Evolutionary conservation across 2,888 invertebrate genomes (phyloP).

Genomic region (Drosophila tripunctata): DNA sequence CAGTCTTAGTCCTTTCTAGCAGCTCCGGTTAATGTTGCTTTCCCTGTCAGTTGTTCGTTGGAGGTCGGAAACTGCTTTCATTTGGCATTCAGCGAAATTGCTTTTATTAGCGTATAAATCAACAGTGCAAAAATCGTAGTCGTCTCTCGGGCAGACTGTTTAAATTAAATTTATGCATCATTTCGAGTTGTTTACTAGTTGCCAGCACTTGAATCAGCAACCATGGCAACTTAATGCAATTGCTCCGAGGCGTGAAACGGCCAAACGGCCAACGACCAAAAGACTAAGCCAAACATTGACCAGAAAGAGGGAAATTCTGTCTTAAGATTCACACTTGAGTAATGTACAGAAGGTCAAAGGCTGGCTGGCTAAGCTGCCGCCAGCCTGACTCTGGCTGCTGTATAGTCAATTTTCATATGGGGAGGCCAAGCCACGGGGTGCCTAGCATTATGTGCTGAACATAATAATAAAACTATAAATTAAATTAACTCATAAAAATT

Average conservation of each 20-base stretch:
- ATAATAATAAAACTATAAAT: constrained; percentile 84
- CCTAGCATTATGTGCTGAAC: constrained; percentile 71
- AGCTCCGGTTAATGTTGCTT: not conserved
- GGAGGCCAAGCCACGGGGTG: constrained; percentile 30
- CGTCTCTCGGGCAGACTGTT: constrained; percentile 41
- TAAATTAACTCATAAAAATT: constrained; percentile 84
- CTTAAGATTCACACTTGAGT: constrained; percentile 46
- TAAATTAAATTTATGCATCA: constrained; percentile 79
- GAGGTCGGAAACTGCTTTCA: constrained; percentile 50
- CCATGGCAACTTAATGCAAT: constrained; percentile 46
- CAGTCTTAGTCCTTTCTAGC: not conserved
- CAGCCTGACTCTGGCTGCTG: not conserved
- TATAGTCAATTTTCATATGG: constrained; percentile 39
- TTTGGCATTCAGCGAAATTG: constrained; percentile 75
- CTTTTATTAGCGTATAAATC: constrained; percentile 78
- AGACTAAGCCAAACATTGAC: not conserved
- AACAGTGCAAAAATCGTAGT: constrained; percentile 77
- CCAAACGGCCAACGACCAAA: constrained; percentile 1
- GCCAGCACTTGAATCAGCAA: constrained; percentile 24
- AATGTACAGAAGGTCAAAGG: constrained; percentile 43
- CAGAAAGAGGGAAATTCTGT: constrained; percentile 1
- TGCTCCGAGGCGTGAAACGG: constrained; percentile 22
- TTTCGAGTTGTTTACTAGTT: constrained; percentile 75
- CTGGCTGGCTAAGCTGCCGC: constrained; percentile 13
- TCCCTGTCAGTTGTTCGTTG: not conserved